Base-by-base conservation (phyloP, 2,888 invertebrate genomes). In the Lithophane semibrunnea region DNA sequence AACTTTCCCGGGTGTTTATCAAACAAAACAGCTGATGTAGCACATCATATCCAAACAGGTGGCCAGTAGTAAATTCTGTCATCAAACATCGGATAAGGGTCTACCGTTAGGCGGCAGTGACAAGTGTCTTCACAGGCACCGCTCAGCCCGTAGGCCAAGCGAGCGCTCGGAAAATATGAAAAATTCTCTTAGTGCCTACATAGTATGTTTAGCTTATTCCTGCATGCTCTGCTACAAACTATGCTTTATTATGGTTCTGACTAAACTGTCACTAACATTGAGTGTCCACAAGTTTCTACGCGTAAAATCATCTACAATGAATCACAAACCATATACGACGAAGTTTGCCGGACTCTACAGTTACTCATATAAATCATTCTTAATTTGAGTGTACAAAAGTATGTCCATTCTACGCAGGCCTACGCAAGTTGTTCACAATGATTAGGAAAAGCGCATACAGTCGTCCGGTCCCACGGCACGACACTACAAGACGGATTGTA, bases 41-140 rank as follows among this genome's bases (percentile, higher is more conserved):
- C 92, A 90, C 90, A 83, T 86, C 84, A 89, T 85, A 84, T 67
- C 75, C 89, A 92, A 92, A 92, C 92, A 92, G 91, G 90, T 92
- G 93, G 88, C 84, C 85, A 88, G 76, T 77, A 79, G 91, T 93
- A 92, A 94, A 93, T 92, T 92, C 88, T 89, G 92, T 90, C 91
- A 90, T 92, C 92, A 92, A 92, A 93, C 89, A 92, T 84, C 83
- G 87, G 91, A 92, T 92, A 92, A 91, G 91, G 87, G 88, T 85
- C 84, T 86, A 92, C 94, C 92, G 94, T 94, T 94, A 94, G 85
- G 84, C 85, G 87, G 86, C 84, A 84, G 89, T 90, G 90, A 90
- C 91, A 90, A 89, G 89, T 88, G 83, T 81, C 83, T 84, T 83
- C 76, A 80, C 75, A 72, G 64, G 60, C 68, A 18, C 63, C 75